These are phyloP conservation scores for Anguilla anguilla DNA, from an alignment of 2,797 vertebrate species.

Conservation along the genomic window DNA sequence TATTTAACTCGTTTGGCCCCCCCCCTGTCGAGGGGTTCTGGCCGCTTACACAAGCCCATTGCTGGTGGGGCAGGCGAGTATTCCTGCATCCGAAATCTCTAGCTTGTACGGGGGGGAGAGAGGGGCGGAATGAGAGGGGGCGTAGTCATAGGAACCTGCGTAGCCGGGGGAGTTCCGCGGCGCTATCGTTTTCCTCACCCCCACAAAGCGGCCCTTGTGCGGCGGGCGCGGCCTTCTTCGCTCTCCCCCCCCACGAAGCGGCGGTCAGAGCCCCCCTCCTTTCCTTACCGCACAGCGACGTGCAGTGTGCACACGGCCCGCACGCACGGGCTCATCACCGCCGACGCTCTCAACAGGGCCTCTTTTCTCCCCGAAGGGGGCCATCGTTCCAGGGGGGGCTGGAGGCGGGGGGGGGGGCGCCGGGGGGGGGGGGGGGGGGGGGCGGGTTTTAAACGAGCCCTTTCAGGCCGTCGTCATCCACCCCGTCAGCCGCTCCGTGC, in stretches of 20 bases:
- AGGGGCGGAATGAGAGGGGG: conserved; percentile 11
- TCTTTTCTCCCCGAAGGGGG: background rate
- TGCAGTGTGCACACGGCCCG: background rate
- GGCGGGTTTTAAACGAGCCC: background rate
- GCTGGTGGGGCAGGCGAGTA: background rate
- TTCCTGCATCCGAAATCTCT: conserved; percentile 13
- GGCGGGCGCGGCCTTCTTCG: conserved; percentile 24
- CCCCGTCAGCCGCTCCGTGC: background rate
- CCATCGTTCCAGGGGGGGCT: background rate
- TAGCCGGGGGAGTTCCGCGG: conserved; percentile 65
- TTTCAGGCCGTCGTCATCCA: background rate
- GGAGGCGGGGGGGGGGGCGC: background rate
- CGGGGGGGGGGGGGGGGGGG: background rate
- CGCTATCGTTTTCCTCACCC: conserved; percentile 71
- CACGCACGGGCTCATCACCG: background rate
- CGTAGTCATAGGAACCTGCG: conserved; percentile 69
- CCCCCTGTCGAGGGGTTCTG: background rate
- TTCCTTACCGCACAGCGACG: background rate
- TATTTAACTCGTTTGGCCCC: background rate
- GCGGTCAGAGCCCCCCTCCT: background rate
- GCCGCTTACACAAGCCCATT: background rate
- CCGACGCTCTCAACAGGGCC: background rate
- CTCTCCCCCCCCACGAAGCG: background rate
- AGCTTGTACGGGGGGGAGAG: conserved; percentile 9
- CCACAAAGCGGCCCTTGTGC: conserved; percentile 77